Evolutionary conservation across 1,140 invertebrate species (phyloP).

Genomic region (Drosophila pseudoobscura): DNA sequence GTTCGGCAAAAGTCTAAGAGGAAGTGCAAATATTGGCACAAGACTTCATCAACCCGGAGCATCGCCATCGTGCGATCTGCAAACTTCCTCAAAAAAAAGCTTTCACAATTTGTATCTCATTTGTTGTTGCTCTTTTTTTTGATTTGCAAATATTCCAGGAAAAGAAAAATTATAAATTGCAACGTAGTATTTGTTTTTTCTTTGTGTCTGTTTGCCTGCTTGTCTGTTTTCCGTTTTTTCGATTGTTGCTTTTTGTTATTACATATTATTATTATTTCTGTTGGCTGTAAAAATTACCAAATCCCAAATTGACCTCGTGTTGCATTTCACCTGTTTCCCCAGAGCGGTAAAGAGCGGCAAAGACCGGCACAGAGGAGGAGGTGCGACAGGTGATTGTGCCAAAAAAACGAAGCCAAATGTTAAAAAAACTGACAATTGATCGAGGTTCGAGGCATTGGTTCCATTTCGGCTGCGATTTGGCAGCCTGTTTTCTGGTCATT

Average conservation of each 20-base stretch:
- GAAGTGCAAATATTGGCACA: constrained; percentile 66
- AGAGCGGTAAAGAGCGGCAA: too few relatives aligned
- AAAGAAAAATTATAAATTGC: constrained; percentile 15
- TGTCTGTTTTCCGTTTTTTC: neutral
- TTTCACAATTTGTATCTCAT: constrained; percentile 39
- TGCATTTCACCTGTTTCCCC: constrained; percentile 30
- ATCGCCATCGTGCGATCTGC: constrained; percentile 17
- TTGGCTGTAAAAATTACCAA: constrained; percentile 10
- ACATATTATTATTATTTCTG: neutral
- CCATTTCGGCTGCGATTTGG: constrained; percentile 11
- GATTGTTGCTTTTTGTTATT: too few relatives aligned
- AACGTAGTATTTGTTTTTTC: constrained; percentile 3
- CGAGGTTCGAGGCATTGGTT: constrained; percentile 10
- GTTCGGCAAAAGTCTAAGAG: constrained; percentile 56
- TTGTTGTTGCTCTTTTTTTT: constrained; percentile 10
- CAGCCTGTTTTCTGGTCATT: constrained; percentile 31
- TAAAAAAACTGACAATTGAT: constrained; percentile 21
- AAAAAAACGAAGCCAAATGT: constrained; percentile 19
- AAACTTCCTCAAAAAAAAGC: constrained; percentile 65
- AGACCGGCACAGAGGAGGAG: neutral
- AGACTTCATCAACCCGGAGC: constrained; percentile 7
- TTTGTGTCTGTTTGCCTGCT: neutral
- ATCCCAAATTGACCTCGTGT: constrained; percentile 35
- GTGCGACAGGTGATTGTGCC: neutral
- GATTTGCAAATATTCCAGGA: constrained; percentile 37